Evolutionary conservation across 2,113 vertebrate genomes (phyloP), one percentile per base, ranked within the genome.

Genomic region (Accipiter cooperii): DNA sequence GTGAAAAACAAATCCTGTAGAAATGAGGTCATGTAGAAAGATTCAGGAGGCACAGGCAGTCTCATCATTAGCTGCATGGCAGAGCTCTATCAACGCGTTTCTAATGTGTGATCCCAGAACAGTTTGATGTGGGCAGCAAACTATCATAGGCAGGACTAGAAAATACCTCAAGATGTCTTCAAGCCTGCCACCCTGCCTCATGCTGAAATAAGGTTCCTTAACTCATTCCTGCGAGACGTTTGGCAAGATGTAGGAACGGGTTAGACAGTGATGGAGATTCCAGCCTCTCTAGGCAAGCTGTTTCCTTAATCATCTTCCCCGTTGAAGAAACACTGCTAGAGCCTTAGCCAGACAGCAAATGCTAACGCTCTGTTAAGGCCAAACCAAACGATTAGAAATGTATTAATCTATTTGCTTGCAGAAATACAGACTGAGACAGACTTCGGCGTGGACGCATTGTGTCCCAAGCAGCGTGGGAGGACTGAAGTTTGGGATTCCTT

Each of bases 391-490:
- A 33, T 52, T 61, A 85, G 65, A 84, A 71, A 63, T 22, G 3
- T 11, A 60, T 46, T 57, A 17, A 60, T 47, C 22, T 49, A 4
- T 78, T 87, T 89, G 22, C 52, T 71, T 93, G 49, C 40, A 58
- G 65, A 94, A 54, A 22, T 25, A 58, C 73, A 82, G 46, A 17
- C 33, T 8, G 28, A 82, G 22, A 38, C 14, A 58, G 64, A 13
- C 57, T 68, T 54, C 38, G 57, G 0, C 1, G 0, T 76, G 26
- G n/a, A 24, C 13, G 1, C 5, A 3, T 42, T 76, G 28, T 3
- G 2, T 71, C 28, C 33, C 1, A 12, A 68, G 75, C 83, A 86
- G 40, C 33, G n/a, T 77, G 47, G 34, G 38, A 54, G 8, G 46
- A 46, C 31, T 79, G 24, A 77, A 69, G 38, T 80, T 74, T 66